These are phyloP conservation scores for Diorhabda sublineata DNA, from an alignment of 1,140 invertebrate genomes.

Conservation along the genomic window DNA sequence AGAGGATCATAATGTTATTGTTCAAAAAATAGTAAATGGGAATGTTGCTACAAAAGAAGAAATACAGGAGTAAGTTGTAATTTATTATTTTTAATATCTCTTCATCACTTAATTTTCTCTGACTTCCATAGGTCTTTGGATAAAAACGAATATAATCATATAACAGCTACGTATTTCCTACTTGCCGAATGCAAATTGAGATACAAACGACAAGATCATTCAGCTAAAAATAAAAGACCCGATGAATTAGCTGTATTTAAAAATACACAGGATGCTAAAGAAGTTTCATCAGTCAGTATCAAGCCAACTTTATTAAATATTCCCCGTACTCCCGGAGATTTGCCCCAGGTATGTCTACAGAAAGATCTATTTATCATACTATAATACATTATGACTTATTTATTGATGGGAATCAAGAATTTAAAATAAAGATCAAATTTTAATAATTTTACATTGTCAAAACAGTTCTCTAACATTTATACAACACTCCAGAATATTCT, in stretches of 20 bases:
- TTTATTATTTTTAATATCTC: background rate
- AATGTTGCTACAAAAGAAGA: conserved; percentile 91
- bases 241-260: conserved; percentile 44
- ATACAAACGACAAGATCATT: conserved; percentile 63
- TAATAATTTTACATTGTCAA: too few relatives aligned
- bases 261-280: conserved; percentile 42
- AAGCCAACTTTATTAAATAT: conserved; percentile 53
- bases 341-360: conserved; percentile 53
- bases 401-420: too few relatives aligned
- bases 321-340: conserved; percentile 57
- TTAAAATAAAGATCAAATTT: too few relatives aligned
- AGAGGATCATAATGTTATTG: conserved; percentile 86
- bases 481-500: too few relatives aligned
- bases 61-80: conserved; percentile 76
- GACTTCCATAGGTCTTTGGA: conserved; percentile 71
- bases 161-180: conserved; percentile 97
- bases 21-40: conserved; percentile 95
- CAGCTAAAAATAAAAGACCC: conserved; percentile 47
- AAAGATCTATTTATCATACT: too few relatives aligned
- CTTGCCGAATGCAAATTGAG: conserved; percentile 88
- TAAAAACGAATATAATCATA: conserved; percentile 95
- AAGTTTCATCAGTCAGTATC: conserved; percentile 46
- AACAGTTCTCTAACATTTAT: too few relatives aligned
- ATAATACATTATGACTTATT: too few relatives aligned
- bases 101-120: background rate